Evolutionary conservation across 2,797 vertebrate species (phyloP).

Genomic region (Alca torda): DNA sequence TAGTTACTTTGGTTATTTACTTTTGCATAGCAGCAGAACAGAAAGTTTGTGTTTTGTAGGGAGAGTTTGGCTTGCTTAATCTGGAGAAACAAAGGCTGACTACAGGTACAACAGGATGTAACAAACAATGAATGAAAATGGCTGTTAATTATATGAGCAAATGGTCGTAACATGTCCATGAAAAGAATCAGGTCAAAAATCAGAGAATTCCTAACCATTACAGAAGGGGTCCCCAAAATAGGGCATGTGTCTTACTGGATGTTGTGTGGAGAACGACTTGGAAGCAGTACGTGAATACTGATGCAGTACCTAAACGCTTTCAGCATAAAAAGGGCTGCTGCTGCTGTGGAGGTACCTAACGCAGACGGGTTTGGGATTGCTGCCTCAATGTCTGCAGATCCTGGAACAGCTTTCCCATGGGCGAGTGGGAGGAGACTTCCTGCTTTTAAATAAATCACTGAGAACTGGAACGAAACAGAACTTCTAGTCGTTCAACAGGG

Average conservation of each 20-base stretch:
- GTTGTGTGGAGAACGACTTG: rapidly evolving
- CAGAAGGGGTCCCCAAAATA: not conserved
- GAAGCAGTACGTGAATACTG: not conserved
- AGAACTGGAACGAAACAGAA: not conserved
- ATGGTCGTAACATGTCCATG: not conserved
- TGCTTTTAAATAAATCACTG: not conserved
- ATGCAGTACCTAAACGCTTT: not conserved
- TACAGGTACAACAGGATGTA: not conserved
- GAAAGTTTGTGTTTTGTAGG: not conserved
- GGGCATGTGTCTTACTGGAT: not conserved
- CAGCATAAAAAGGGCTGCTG: not conserved
- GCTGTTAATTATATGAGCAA: not conserved
- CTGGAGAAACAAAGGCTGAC: not conserved
- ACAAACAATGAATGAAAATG: conserved; percentile 8
- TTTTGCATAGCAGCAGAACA: not conserved
- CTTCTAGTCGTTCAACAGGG: not conserved
- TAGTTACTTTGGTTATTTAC: not conserved
- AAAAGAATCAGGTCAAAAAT: not conserved
- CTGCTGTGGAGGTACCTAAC: not conserved
- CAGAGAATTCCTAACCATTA: not conserved
- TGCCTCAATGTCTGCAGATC: not conserved
- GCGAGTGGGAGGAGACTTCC: conserved; percentile 26
- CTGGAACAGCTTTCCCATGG: conserved; percentile 11
- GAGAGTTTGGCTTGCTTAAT: not conserved
- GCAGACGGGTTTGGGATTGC: not conserved